These are phyloP conservation scores for Clistopyga incitator DNA, from an alignment of 2,888 invertebrate species.

Conservation along the genomic window DNA sequence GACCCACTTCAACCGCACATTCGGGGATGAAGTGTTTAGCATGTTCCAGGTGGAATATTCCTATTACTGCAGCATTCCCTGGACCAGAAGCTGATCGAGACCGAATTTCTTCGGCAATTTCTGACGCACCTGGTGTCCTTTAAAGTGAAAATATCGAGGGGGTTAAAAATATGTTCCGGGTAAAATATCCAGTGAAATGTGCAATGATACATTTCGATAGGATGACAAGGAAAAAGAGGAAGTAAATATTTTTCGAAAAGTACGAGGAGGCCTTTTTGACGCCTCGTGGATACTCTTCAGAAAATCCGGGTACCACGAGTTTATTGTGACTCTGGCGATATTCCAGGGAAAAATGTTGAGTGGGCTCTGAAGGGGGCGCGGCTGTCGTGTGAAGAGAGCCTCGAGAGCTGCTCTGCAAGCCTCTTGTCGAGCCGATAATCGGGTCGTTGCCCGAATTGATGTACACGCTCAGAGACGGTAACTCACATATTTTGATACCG, in stretches of 20 bases:
- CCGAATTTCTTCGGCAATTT: not conserved
- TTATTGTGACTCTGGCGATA: conserved; percentile 74
- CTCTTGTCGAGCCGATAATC: conserved; percentile 77
- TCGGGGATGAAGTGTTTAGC: conserved; percentile 53
- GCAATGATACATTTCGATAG: not conserved
- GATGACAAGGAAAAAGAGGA: not conserved
- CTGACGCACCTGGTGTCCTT: not conserved
- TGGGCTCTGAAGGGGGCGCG: conserved; percentile 55
- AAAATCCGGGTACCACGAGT: not conserved
- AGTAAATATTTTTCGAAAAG: not conserved
- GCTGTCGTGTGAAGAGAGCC: conserved; percentile 42
- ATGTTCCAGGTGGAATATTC: conserved; percentile 37
- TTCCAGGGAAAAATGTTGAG: conserved; percentile 74
- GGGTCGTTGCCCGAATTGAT: conserved; percentile 79
- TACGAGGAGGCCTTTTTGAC: conserved; percentile 9
- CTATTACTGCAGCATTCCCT: conserved; percentile 38
- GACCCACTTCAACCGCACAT: conserved; percentile 18
- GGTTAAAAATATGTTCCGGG: too few relatives aligned
- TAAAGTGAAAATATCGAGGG: not conserved
- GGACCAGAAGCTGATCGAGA: conserved; percentile 4
- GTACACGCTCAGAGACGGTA: conserved; percentile 73
- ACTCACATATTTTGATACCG: conserved; percentile 77
- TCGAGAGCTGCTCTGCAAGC: conserved; percentile 43
- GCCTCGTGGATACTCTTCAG: conserved; percentile 4
- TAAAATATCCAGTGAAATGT: not conserved